phyloP scores from a whole-genome alignment of 2,888 invertebrate species.

The Amblyteles armatorius region DNA sequence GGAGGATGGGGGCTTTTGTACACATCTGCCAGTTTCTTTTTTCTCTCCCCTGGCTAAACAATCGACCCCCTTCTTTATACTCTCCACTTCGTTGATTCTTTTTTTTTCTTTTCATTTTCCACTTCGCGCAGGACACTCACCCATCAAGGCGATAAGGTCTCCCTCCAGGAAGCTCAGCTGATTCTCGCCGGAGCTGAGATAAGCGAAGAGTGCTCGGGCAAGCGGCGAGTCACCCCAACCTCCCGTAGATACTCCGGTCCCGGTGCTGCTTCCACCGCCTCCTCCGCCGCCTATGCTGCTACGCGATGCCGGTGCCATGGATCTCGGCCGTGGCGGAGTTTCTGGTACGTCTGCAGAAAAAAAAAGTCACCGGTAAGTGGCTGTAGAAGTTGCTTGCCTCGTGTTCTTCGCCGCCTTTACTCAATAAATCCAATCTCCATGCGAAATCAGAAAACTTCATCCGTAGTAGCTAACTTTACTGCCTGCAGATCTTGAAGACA shows the following conservation, averaged over 20 bases:
- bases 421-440: slow-evolving; percentile 40
- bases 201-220: slow-evolving; percentile 95
- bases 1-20: not conserved
- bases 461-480: not conserved
- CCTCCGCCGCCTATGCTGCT: slow-evolving; percentile 80
- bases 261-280: slow-evolving; percentile 69
- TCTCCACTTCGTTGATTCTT: slow-evolving; percentile 31
- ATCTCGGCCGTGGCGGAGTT: slow-evolving; percentile 87
- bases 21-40: slow-evolving; percentile 27
- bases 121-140: slow-evolving; percentile 78
- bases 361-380: slow-evolving; percentile 32
- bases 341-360: slow-evolving; percentile 81
- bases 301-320: slow-evolving; percentile 86
- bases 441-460: slow-evolving; percentile 37
- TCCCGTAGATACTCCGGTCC: slow-evolving; percentile 75
- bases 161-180: slow-evolving; percentile 97
- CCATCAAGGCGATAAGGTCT: slow-evolving; percentile 94
- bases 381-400: not conserved
- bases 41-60: slow-evolving; percentile 36
- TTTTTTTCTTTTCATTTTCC: slow-evolving; percentile 51
- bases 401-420: not conserved
- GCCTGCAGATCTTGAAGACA: not conserved
- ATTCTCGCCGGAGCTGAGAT: slow-evolving; percentile 95
- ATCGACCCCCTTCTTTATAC: slow-evolving; percentile 48
- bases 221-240: slow-evolving; percentile 90